Evolutionary conservation across 2,113 vertebrate genomes (phyloP), one percentile per base, ranked within the genome.

Genomic region (Dolichallabes microphthalmus): DNA sequence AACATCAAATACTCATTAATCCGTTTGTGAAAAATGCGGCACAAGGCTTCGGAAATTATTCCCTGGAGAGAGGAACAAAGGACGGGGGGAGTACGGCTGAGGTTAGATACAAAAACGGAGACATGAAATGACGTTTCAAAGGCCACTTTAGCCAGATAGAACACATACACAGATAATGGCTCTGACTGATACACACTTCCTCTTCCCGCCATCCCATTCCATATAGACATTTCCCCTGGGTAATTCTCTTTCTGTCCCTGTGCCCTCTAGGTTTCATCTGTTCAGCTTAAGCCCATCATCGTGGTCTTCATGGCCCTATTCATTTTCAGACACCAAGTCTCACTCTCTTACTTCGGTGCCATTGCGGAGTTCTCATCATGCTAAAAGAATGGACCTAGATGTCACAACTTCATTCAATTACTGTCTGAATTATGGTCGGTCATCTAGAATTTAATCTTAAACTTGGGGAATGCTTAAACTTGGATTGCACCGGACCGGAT

Each of bases 71-170:
- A 85, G 19, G 45, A 71, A 69, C 17, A 79, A n/a, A 39, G n/a
- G 19, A 25, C 35, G 52, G 30, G 14, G 0, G 57, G 80, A 20
- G 60, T 52, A 2, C 45, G 9, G 0, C 2, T 76, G 32, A 55
- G 63, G 45, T 85, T 53, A 84, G 52, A 52, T 79, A 58, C 74
- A 86, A 86, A 35, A 84, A 39, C 25, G 10, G 39, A 91, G 83
- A 80, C 80, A 68, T 85, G 81, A 83, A 86, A n/a, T 90, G 90
- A 89, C 84, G 88, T 85, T 92, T 68, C 85, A 92, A 93, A 94
- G 90, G 90, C 87, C 85, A 90, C 64, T 86, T 85, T 22, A 89
- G 74, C 88, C 84, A 85, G 15, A 85, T 22, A 39, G 13, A 57
- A 85, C 75, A 89, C 61, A 22, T 52, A 63, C 55, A 80, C 52